Percentiles rank a stretch among this genome's conserved stretches.
phyloP scores from a whole-genome alignment of 2,113 vertebrate species.

The Tragelaphus scriptus region DNA sequence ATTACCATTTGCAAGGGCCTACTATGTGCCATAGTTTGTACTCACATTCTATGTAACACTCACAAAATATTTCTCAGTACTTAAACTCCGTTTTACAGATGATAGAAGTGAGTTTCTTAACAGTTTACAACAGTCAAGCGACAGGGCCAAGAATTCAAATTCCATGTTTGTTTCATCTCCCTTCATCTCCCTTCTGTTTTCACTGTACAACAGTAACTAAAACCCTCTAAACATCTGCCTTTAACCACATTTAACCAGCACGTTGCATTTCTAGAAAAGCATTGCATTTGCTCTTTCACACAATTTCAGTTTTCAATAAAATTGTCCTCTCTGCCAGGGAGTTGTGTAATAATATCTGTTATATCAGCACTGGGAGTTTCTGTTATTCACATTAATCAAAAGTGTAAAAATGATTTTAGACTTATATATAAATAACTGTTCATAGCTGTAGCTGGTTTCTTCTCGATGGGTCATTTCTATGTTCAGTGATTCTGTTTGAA shows the following conservation, averaged over 20 bases:
- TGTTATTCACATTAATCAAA: not conserved
- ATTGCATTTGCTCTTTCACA: not conserved
- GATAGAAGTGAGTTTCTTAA: not conserved
- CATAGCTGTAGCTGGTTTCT: not conserved
- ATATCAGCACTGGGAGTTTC: not conserved
- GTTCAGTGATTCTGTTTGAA: not conserved
- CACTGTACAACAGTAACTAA: not conserved
- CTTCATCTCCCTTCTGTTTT: not conserved
- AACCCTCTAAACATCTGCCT: not conserved
- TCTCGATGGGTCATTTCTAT: not conserved
- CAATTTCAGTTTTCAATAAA: conserved; percentile 43
- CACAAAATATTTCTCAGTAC: not conserved
- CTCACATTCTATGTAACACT: not conserved
- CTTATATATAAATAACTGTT: not conserved
- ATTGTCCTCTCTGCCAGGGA: not conserved
- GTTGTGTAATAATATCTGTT: not conserved
- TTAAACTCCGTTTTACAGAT: not conserved
- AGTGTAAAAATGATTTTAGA: conserved; percentile 21
- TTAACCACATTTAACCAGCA: not conserved
- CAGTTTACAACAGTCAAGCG: not conserved
- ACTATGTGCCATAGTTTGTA: not conserved
- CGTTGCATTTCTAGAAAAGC: not conserved
- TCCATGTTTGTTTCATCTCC: not conserved
- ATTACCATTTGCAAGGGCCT: not conserved
- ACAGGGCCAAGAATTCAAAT: not conserved